Evolutionary conservation across 2,797 vertebrate genomes (phyloP).

Genomic region (Synanceia verrucosa): DNA sequence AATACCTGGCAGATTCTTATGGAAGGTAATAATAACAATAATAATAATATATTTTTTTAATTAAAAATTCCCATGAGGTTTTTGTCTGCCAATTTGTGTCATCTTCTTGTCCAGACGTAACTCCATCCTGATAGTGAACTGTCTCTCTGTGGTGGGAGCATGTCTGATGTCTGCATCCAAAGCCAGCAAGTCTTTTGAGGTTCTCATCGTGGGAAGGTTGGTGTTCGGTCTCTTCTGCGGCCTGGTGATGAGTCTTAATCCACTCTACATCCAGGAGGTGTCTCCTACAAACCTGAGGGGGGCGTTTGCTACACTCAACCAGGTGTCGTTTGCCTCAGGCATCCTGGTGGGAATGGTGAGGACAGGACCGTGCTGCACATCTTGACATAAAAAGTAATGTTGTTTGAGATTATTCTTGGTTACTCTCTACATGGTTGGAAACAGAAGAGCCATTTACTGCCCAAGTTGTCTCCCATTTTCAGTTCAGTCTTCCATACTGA

Average conservation of each 20-base stretch:
- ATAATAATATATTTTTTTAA: not conserved
- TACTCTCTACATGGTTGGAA: not conserved
- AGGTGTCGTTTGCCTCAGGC: slow-evolving; percentile 81
- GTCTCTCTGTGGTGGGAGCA: slow-evolving; percentile 77
- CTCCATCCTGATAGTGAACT: slow-evolving; percentile 83
- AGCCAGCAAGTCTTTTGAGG: slow-evolving; percentile 76
- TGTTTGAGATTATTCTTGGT: not conserved
- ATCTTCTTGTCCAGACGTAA: slow-evolving; percentile 67
- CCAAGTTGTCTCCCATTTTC: not conserved
- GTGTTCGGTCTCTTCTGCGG: slow-evolving; percentile 85
- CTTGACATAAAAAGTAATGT: not conserved
- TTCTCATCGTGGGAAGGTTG: slow-evolving; percentile 81
- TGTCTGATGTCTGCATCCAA: slow-evolving; percentile 82
- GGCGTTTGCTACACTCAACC: slow-evolving; percentile 84
- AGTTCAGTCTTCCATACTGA: not conserved
- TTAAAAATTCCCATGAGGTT: not conserved
- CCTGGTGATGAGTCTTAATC: slow-evolving; percentile 84
- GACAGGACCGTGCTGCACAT: not conserved
- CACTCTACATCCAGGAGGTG: slow-evolving; percentile 85
- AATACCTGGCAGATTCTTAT: slow-evolving; percentile 79
- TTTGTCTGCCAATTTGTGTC: not conserved
- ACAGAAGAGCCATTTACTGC: not conserved
- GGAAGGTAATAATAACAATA: slow-evolving; percentile 70
- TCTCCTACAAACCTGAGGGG: slow-evolving; percentile 82
- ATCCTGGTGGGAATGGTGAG: slow-evolving; percentile 85